phyloP scores from a whole-genome alignment of 2,888 invertebrate species.

The Polymixis flavicincta region DNA sequence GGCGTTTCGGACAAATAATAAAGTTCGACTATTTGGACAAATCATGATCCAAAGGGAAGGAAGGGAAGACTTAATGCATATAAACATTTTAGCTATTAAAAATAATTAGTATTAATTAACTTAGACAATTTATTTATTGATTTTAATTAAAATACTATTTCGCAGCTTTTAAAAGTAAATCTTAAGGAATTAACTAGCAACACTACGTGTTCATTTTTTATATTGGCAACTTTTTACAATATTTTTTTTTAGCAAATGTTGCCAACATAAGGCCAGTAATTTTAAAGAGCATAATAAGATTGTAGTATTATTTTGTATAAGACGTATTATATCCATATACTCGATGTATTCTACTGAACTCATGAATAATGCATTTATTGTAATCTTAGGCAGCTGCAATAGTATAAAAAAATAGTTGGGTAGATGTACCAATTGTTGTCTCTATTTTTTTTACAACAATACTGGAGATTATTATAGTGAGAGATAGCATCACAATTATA shows the following conservation, averaged over 20 bases:
- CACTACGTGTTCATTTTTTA: conserved; percentile 46
- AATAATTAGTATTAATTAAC: conserved; percentile 7
- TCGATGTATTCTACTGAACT: conserved; percentile 43
- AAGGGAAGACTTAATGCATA: conserved; percentile 11
- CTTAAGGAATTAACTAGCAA: conserved; percentile 30
- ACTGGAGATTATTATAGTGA: not conserved
- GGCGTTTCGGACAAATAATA: not conserved
- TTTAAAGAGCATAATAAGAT: conserved; percentile 53
- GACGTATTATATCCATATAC: conserved; percentile 41
- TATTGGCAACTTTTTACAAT: conserved; percentile 54
- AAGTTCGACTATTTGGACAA: not conserved
- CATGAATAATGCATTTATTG: conserved; percentile 59
- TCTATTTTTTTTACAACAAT: not conserved
- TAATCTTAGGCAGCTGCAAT: conserved; percentile 24
- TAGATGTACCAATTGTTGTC: conserved; percentile 44
- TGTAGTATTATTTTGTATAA: conserved; percentile 61
- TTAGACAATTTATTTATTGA: conserved; percentile 54
- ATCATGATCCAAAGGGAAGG: not conserved
- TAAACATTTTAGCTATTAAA: conserved; percentile 5
- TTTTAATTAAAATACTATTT: conserved; percentile 25
- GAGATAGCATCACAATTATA: not conserved
- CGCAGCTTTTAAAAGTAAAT: conserved; percentile 28
- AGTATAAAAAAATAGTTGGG: conserved; percentile 17
- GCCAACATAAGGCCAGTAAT: conserved; percentile 65
- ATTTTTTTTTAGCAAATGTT: conserved; percentile 58